Base-by-base conservation (phyloP, 2,113 vertebrate genomes). In the Oxygymnocypris stewartii region DNA sequence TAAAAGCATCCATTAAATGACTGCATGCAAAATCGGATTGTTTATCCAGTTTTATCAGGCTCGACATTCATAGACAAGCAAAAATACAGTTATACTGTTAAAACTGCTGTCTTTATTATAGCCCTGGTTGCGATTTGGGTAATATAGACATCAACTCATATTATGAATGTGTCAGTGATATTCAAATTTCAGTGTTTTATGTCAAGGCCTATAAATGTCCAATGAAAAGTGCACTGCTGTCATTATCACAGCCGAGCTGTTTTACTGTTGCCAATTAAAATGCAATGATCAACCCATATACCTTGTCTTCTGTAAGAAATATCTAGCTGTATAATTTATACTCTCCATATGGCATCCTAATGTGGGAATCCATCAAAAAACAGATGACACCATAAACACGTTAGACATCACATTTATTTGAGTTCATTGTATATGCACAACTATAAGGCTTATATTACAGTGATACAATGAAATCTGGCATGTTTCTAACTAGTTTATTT, bases 201-300 rank as follows among this genome's bases (percentile, higher is more conserved):
- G 67, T 86, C 35, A 74, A 73, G 67, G 37, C 79, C 85, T 83
- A 63, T 86, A 76, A 82, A 75, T 35, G 71, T 82, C 54, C 69
- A 82, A 82, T 86, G 69, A 82, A 86, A 86, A 82, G 67, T 75
- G 79, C 81, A 83, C 69, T 65, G 54, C 40, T 31, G 28, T 31
- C 28, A 31, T 31, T 31, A 31, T 31, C 28, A 31, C 28, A 31
- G 28, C 28, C 40, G 14, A 73, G 47, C 73, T 47, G 59, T 86
- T 82, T 82, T 67, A 82, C 74, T 82, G 85, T 23, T 67, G 69
- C 54, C 80, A 86, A 86, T 86, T 86, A 82, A 82, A 86, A 74
- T 76, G 25, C 51, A 75, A 86, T 86, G 85, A 75, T 73, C 79
- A 61, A 35, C 25, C 73, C 69, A 86, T 86, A 86, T 61, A 75